phyloP scores from a whole-genome alignment of 2,797 vertebrate genomes.

The Chelonia mydas region DNA sequence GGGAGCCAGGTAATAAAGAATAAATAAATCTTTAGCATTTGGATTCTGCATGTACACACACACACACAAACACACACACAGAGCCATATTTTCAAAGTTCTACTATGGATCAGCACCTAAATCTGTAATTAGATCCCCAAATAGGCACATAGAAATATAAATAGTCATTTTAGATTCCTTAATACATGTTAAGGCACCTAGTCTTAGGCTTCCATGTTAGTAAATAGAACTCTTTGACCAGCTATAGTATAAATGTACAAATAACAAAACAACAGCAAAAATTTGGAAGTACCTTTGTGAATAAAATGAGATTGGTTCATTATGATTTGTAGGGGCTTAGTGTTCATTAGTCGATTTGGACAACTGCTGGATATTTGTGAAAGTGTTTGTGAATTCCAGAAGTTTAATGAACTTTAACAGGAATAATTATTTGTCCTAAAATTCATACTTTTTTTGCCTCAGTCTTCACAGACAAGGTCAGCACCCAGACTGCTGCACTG shows the following conservation, averaged over 20 bases:
- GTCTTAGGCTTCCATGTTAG: not conserved
- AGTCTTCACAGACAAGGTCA: too few relatives aligned
- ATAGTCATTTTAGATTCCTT: slow-evolving; percentile 14
- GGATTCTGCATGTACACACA: not conserved
- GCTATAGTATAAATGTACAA: not conserved
- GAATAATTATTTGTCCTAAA: slow-evolving; percentile 4
- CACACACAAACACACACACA: not conserved
- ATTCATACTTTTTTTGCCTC: not conserved
- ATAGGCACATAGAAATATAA: not conserved
- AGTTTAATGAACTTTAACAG: slow-evolving; percentile 29
- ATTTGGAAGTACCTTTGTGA: not conserved
- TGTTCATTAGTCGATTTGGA: not conserved
- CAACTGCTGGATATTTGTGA: not conserved
- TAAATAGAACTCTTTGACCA: not conserved
- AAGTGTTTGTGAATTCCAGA: not conserved
- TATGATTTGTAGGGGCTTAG: slow-evolving; percentile 2
- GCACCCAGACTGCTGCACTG: too few relatives aligned
- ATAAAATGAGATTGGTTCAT: not conserved
- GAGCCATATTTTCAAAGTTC: not conserved
- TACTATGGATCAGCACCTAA: not conserved
- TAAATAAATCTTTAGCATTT: not conserved
- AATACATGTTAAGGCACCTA: not conserved
- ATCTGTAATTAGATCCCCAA: slow-evolving; percentile 13
- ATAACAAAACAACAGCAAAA: not conserved
- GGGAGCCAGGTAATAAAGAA: slow-evolving; percentile 18